A percentile compares a stretch with the other conserved stretches of the same genome.
These are phyloP conservation scores for Ichneumon xanthorius DNA, from an alignment of 2,888 invertebrate species.

Conservation along the genomic window DNA sequence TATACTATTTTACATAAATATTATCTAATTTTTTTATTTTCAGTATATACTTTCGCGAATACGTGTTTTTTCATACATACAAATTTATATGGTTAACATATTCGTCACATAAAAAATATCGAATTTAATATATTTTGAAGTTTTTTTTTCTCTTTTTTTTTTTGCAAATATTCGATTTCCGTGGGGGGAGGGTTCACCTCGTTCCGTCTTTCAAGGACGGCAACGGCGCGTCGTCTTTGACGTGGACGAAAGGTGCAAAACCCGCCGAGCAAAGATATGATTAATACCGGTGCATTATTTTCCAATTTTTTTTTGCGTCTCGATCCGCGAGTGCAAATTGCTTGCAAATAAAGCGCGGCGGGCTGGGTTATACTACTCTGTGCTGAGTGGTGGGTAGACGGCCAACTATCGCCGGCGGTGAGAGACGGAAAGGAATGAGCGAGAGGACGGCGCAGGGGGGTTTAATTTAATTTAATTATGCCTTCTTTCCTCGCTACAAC, in stretches of 20 bases:
- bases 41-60: not conserved
- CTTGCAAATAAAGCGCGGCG: conserved; percentile 81
- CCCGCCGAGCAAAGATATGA: conserved; percentile 75
- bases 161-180: not conserved
- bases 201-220: conserved; percentile 53
- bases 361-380: conserved; percentile 57
- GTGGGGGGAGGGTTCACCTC: conserved; percentile 59
- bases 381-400: conserved; percentile 57
- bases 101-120: not conserved
- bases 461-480: conserved; percentile 81
- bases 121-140: not conserved
- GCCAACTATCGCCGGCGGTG: conserved; percentile 40
- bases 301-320: conserved; percentile 80
- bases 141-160: not conserved
- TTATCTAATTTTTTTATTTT: not conserved
- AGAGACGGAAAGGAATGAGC: conserved; percentile 37
- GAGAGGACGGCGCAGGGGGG: conserved; percentile 60
- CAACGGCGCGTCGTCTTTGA: conserved; percentile 46
- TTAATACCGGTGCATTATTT: conserved; percentile 83
- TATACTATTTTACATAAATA: not conserved
- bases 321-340: conserved; percentile 79
- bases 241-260: conserved; percentile 39
- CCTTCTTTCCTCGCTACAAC: conserved; percentile 77
- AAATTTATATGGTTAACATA: not conserved
- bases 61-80: too few relatives aligned